A percentile compares a stretch with the other conserved stretches of the same genome.
These are phyloP conservation scores for Drosophila maculinotata DNA, from an alignment of 2,888 invertebrate species.

Conservation along the genomic window DNA sequence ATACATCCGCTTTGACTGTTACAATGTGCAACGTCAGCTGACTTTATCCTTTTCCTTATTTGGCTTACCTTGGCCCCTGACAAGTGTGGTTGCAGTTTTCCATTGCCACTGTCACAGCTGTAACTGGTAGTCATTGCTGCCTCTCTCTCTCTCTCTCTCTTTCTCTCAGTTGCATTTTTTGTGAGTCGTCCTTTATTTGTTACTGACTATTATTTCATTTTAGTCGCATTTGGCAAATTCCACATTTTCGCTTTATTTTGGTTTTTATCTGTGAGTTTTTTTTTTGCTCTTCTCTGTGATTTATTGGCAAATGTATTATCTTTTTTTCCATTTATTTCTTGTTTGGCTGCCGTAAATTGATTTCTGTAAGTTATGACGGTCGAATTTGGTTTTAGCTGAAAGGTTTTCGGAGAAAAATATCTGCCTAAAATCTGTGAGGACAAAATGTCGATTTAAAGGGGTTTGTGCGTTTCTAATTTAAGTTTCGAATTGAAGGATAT, in stretches of 20 bases:
- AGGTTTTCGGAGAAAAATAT: conserved; percentile 5
- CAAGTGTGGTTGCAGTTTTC: conserved; percentile 27
- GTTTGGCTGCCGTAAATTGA: conserved; percentile 33
- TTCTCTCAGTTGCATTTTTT: conserved; percentile 20
- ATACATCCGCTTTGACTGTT: conserved; percentile 38
- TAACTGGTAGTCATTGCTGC: background rate
- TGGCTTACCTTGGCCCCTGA: conserved; percentile 47
- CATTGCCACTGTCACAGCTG: conserved; percentile 22
- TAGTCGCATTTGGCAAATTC: conserved; percentile 1
- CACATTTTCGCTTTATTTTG: conserved; percentile 8
- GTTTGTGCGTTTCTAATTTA: background rate
- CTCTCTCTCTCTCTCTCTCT: background rate
- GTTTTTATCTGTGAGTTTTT: background rate
- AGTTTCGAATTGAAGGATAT: background rate
- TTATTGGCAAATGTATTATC: conserved; percentile 29
- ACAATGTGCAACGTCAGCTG: conserved; percentile 44
- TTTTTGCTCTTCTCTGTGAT: conserved; percentile 20
- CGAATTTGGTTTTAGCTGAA: conserved; percentile 13
- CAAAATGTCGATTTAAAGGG: conserved; percentile 22
- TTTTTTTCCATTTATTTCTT: background rate
- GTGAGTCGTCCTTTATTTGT: conserved; percentile 25
- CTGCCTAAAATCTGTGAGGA: conserved; percentile 12
- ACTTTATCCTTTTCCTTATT: conserved; percentile 38
- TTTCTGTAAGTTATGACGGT: conserved; percentile 48
- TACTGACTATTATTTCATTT: conserved; percentile 3